Percentiles rank a stretch among this genome's conserved stretches.
These are phyloP conservation scores for Cheilosia grossa DNA, from an alignment of 2,888 invertebrate species.

Conservation along the genomic window DNA sequence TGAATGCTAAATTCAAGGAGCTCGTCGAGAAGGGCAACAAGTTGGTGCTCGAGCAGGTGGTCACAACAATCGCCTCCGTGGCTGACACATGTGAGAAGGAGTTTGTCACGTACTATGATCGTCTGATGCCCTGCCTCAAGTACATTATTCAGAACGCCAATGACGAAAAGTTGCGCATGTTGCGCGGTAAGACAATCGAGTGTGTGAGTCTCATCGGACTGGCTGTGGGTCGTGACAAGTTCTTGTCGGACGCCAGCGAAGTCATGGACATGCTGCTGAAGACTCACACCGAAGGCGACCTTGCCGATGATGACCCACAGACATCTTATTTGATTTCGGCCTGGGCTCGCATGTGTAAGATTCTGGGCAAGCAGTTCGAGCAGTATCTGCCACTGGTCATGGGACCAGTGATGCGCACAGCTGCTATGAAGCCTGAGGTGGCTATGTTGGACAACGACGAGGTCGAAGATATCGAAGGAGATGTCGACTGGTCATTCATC, in stretches of 20 bases:
- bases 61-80: slow-evolving; percentile 99
- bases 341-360: slow-evolving; percentile 99
- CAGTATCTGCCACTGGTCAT: slow-evolving; percentile 95
- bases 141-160: slow-evolving; percentile 98
- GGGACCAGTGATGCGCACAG: slow-evolving; percentile 94
- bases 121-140: slow-evolving; percentile 96
- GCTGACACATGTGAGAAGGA: slow-evolving; percentile 99
- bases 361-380: slow-evolving; percentile 92
- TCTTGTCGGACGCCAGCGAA: slow-evolving; percentile 95
- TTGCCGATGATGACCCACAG: slow-evolving; percentile 98
- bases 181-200: slow-evolving; percentile 99
- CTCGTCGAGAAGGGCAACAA: slow-evolving; percentile 97
- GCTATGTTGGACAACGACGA: slow-evolving; percentile 92
- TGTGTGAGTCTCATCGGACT: slow-evolving; percentile 98
- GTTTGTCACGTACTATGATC: slow-evolving; percentile 96
- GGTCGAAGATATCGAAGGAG: slow-evolving; percentile 90
- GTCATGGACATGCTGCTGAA: slow-evolving; percentile 97
- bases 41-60: slow-evolving; percentile 96
- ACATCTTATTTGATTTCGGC: slow-evolving; percentile 99
- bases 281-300: slow-evolving; percentile 92
- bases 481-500: slow-evolving; percentile 95
- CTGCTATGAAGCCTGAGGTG: slow-evolving; percentile 94
- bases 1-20: slow-evolving; percentile 97
- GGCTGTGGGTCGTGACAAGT: slow-evolving; percentile 92
- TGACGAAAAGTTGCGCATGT: slow-evolving; percentile 92